phyloP scores from a whole-genome alignment of 2,113 vertebrate genomes.

The Campylorhamphus procurvoides region DNA sequence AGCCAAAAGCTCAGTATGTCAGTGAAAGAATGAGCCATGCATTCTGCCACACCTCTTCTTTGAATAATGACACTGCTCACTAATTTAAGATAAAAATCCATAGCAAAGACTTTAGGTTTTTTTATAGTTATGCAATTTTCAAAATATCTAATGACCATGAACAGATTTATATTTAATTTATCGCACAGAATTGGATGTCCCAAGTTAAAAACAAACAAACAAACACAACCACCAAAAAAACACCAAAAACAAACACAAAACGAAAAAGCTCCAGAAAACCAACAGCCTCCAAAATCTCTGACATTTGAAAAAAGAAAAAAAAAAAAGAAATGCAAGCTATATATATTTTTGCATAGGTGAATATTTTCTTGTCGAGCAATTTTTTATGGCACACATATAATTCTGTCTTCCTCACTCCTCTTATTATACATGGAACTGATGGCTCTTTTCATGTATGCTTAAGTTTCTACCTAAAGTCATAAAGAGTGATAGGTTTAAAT shows the following conservation, averaged over 20 bases:
- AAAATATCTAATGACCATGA: not conserved
- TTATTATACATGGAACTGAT: not conserved
- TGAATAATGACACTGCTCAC: not conserved
- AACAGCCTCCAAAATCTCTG: not conserved
- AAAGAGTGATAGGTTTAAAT: not conserved
- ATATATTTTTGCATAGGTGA: not conserved
- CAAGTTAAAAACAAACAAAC: not conserved
- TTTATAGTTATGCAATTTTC: not conserved
- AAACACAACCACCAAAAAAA: not conserved
- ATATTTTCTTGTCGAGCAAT: not conserved
- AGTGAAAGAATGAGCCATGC: not conserved
- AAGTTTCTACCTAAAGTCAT: not conserved
- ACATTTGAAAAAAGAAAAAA: not conserved
- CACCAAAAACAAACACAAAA: not conserved
- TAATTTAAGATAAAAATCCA: not conserved
- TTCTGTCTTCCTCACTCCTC: not conserved
- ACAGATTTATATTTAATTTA: not conserved
- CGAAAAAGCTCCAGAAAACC: fast-evolving
- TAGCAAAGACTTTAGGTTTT: not conserved
- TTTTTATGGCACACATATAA: not conserved
- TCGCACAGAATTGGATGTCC: fast-evolving
- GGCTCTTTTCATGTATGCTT: not conserved
- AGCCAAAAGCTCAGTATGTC: not conserved
- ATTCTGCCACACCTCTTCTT: not conserved
- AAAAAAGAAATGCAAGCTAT: not conserved